Evolutionary conservation across 2,888 invertebrate genomes (phyloP), one percentile per base, ranked within the genome.

Genomic region (Tetropium fuscum): DNA sequence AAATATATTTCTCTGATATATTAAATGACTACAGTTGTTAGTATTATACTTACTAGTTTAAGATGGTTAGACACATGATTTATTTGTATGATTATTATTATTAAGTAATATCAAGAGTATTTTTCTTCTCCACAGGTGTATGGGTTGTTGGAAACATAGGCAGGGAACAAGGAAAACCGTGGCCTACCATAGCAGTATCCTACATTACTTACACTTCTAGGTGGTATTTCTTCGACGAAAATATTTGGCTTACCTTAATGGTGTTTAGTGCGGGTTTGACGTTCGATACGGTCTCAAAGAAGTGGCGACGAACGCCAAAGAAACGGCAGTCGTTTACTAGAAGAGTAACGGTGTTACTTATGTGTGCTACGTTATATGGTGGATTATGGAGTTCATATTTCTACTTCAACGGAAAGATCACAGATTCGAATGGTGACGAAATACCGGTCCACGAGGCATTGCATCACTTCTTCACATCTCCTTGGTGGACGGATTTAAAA

Each of bases 111-210:
- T n/a, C n/a, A n/a, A n/a, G n/a, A n/a, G n/a, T n/a, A n/a, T n/a
- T n/a, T 36, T 69, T 68, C 67, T 76, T 81, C 13, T 78, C n/a
- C n/a, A n/a, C n/a, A 95, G 97, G 96, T 70, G 92, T 95, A 0
- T 93, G 95, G 90, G 85, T 90, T 0, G 93, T 96, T 5, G 96
- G 96, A 18, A 97, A 97, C 75, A 90, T 97, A 63, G 97, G 97
- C 0, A 86, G 90, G 1, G 92, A 96, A 76, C 84, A 86, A 71
- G 95, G 95, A 1, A 81, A 85, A 0, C 83, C 94, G 2, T 88
- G 88, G 83, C 86, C 88, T 77, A 87, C 93, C 0, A 76, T 95
- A 0, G 48, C 88, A 0, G 89, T 88, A 0, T 89, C 96, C 0
- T 90, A 90, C 70, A 66, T 84, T 0, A 80, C 86, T 0, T 88